These are phyloP conservation scores for Girardinus metallicus DNA, from an alignment of 2,797 vertebrate genomes.

Conservation along the genomic window DNA sequence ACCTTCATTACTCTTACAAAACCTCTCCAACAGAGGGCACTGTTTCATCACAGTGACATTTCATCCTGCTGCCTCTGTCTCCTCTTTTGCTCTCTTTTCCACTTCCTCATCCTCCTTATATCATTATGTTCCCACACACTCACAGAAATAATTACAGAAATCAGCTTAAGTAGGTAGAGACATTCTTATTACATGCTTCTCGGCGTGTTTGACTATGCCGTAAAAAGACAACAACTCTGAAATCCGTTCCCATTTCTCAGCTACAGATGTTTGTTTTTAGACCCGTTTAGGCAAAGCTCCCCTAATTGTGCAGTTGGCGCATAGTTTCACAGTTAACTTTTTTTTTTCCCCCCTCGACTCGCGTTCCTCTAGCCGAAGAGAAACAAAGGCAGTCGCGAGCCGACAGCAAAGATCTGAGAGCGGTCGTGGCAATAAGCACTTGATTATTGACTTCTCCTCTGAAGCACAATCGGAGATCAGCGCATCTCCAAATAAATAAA, in stretches of 20 bases:
- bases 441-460: slow-evolving; percentile 63
- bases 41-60: slow-evolving; percentile 57
- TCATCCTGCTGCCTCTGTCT: slow-evolving; percentile 12
- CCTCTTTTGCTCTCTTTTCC: not conserved
- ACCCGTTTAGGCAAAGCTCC: slow-evolving; percentile 44
- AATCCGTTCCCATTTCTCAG: slow-evolving; percentile 40
- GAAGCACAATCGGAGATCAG: slow-evolving; percentile 53
- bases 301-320: slow-evolving; percentile 46
- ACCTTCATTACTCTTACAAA: slow-evolving; percentile 39
- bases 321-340: slow-evolving; percentile 47
- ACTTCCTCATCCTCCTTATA: slow-evolving; percentile 13
- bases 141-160: slow-evolving; percentile 70
- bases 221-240: slow-evolving; percentile 32
- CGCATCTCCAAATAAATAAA: slow-evolving; percentile 47
- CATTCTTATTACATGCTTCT: slow-evolving; percentile 71
- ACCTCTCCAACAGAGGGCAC: slow-evolving; percentile 74
- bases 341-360: slow-evolving; percentile 14
- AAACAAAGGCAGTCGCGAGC: slow-evolving; percentile 17
- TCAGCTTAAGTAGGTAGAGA: slow-evolving; percentile 72
- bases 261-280: slow-evolving; percentile 58
- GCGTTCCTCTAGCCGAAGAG: slow-evolving; percentile 37
- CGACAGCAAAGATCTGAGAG: slow-evolving; percentile 40
- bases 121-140: slow-evolving; percentile 50
- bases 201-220: slow-evolving; percentile 49
- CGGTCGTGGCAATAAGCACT: slow-evolving; percentile 32